Evolutionary conservation across 2,797 vertebrate species (phyloP).

Genomic region (Sylvia borin): DNA sequence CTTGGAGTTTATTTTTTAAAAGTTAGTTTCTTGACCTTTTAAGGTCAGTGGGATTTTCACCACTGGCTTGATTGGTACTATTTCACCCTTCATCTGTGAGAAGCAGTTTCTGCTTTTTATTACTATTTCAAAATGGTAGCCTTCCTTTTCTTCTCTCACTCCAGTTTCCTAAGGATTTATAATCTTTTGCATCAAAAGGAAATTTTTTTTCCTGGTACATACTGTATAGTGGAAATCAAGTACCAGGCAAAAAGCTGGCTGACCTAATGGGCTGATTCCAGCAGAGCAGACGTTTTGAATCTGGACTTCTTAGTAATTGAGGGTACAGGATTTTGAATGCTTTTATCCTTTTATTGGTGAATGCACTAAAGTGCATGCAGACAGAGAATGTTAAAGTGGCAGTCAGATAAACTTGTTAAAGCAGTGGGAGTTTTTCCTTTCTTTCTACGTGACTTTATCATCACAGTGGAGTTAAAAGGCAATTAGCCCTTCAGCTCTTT

Average conservation of each 20-base stretch:
- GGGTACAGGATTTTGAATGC: constrained; percentile 58
- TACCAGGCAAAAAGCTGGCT: neutral
- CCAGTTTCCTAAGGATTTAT: constrained; percentile 13
- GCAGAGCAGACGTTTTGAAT: constrained; percentile 69
- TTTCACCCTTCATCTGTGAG: neutral
- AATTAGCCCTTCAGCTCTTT: constrained; percentile 80
- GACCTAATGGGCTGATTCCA: constrained; percentile 50
- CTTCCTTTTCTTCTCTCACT: constrained; percentile 13
- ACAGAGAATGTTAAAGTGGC: constrained; percentile 79
- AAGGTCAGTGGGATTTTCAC: neutral
- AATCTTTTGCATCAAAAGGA: constrained; percentile 27
- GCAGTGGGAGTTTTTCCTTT: constrained; percentile 79
- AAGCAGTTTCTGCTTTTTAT: constrained; percentile 21
- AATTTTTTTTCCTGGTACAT: neutral
- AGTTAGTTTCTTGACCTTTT: neutral
- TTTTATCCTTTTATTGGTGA: constrained; percentile 82
- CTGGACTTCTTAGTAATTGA: constrained; percentile 55
- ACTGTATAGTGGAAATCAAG: constrained; percentile 16
- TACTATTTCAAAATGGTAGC: neutral
- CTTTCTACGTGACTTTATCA: constrained; percentile 78
- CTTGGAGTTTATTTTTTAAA: neutral
- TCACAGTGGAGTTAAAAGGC: constrained; percentile 80
- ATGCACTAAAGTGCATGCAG: constrained; percentile 78
- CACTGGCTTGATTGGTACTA: neutral
- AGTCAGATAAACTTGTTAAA: constrained; percentile 84